These are phyloP conservation scores for Dicranocentrus wangi DNA, from an alignment of 2,888 invertebrate species.

Conservation along the genomic window DNA sequence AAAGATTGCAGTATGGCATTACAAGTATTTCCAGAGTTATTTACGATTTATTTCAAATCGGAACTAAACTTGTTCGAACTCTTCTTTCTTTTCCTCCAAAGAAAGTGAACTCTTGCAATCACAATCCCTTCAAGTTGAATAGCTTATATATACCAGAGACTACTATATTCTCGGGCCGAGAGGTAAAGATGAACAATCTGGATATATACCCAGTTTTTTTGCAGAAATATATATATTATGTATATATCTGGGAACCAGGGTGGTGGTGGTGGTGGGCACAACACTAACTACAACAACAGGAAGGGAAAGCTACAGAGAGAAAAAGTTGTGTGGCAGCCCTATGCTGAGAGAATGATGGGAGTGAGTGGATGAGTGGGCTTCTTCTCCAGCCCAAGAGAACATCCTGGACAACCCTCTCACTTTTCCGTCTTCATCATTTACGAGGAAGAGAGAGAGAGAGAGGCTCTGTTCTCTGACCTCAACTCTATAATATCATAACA, in stretches of 20 bases:
- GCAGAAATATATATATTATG: too few species aligned
- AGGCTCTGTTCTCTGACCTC: not conserved
- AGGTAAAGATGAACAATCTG: constrained; percentile 24
- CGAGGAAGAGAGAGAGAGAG: too few species aligned
- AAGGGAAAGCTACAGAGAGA: not conserved
- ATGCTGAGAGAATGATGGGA: constrained; percentile 45
- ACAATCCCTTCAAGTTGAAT: constrained; percentile 36
- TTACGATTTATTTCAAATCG: constrained; percentile 65
- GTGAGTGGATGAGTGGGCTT: constrained; percentile 9
- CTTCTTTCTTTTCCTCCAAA: constrained; percentile 31
- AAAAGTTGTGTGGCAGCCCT: constrained; percentile 48
- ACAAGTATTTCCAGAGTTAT: constrained; percentile 63
- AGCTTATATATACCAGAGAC: too few species aligned
- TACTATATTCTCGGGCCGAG: not conserved
- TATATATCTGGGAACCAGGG: too few species aligned
- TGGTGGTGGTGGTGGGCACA: too few species aligned
- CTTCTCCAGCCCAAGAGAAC: too few species aligned
- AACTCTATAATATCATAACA: constrained; percentile 3
- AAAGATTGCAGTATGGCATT: constrained; percentile 63
- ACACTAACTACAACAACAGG: constrained; percentile 11
- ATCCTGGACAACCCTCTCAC: too few species aligned
- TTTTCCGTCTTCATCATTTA: constrained; percentile 11
- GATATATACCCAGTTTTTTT: too few species aligned
- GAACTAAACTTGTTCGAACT: constrained; percentile 56
- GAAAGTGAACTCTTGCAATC: constrained; percentile 40